Base-by-base conservation (phyloP, 2,797 vertebrate species). In the Gallinago solitaria region DNA sequence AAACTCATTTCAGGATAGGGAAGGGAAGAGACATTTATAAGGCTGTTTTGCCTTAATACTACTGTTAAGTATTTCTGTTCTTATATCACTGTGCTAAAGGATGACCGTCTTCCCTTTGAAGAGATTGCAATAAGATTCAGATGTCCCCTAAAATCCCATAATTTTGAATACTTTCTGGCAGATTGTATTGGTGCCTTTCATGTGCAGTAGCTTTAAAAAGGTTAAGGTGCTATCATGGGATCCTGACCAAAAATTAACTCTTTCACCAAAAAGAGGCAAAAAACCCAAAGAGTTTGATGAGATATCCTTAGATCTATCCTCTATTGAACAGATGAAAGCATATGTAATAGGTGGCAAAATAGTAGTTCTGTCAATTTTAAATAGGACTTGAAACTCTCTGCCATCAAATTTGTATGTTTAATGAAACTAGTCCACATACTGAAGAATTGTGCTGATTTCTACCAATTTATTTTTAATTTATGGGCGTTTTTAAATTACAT, bases 391-490 rank as follows among this genome's bases (percentile, higher is more conserved):
- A 95, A 97, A 92, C 33, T 41, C 63, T 70, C 56, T 93, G 37
- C 33, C 30, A 50, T 94, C 33, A 75, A 56, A 94, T 89, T 80
- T 93, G 37, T 87, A n/a, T 37, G 9, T 91, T 89, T 91, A 96
- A 95, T 90, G 64, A 95, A 89, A 95, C 30, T 82, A 87, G 54
- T 64, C 48, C 25, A 19, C 54, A 32, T 67, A 54, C 41, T 81
- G 84, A 96, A 95, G 11, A 87, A 83, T 88, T 95, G 35, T 96
- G 33, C 63, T 96, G 90, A 50, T 89, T 97, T 96, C 65, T 89
- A 91, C 60, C 45, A 83, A 94, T 94, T 97, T 96, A 91, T 93
- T 97, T 96, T 57, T 97, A 95, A 97, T 95, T 96, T 96, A 96
- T 92, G 94, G 56, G 4, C 35, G 75, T 95, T 97, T 96, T 85